phyloP scores from a whole-genome alignment of 2,888 invertebrate genomes.

The Cacoxenus indagator region DNA sequence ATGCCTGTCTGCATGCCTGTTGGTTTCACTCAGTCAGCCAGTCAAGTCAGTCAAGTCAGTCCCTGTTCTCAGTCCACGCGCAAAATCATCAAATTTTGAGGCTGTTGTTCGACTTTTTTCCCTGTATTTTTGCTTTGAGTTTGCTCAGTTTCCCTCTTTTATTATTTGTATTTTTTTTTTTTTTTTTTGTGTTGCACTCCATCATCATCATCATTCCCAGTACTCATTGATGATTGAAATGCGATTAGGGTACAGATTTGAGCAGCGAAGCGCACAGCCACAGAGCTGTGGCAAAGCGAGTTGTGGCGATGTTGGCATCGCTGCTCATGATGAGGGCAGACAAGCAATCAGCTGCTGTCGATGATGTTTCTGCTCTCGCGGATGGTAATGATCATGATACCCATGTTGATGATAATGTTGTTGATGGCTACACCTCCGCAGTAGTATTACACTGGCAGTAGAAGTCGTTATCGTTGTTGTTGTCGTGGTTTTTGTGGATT shows the following conservation, averaged over 20 bases:
- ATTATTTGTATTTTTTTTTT: not conserved
- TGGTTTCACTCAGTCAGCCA: constrained; percentile 23
- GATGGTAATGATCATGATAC: not conserved
- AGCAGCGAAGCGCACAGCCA: constrained; percentile 15
- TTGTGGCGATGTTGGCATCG: not conserved
- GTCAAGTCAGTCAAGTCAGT: constrained; percentile 6
- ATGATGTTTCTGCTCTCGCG: not conserved
- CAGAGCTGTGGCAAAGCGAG: not conserved
- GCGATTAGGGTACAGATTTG: constrained; percentile 51
- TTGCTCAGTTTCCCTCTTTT: not conserved
- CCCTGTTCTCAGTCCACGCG: constrained; percentile 13
- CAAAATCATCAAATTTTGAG: constrained; percentile 6
- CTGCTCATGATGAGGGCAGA: constrained; percentile 3
- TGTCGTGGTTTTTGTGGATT: not conserved
- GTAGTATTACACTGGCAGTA: too few species aligned
- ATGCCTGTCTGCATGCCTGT: constrained; percentile 6
- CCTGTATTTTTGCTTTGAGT: not conserved
- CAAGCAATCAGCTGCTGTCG: not conserved
- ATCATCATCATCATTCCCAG: not conserved
- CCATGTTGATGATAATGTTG: not conserved
- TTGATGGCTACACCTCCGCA: too few species aligned
- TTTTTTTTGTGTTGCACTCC: not conserved
- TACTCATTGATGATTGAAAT: constrained; percentile 56
- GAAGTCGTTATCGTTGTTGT: not conserved
- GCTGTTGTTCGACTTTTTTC: not conserved